Percentiles rank a stretch among this genome's conserved stretches.
These are phyloP conservation scores for Phalacrocorax brasilianus DNA, from an alignment of 2,113 vertebrate species.

Conservation along the genomic window DNA sequence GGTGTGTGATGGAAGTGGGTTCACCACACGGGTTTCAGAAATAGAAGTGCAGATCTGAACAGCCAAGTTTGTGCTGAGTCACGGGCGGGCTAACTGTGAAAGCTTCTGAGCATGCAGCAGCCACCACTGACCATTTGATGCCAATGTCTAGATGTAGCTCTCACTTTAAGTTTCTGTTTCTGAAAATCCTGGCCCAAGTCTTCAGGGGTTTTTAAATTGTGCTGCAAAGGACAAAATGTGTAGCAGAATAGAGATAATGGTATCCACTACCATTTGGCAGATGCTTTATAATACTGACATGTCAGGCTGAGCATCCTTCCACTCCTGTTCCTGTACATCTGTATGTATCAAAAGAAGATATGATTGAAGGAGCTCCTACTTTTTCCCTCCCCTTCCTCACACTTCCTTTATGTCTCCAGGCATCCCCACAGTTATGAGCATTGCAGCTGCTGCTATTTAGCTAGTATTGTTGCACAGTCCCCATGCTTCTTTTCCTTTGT, in stretches of 20 bases:
- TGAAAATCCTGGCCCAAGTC: background rate
- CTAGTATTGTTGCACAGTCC: background rate
- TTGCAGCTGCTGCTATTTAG: background rate
- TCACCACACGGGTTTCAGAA: background rate
- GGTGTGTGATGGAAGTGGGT: background rate
- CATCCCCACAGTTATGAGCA: background rate
- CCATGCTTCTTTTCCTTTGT: background rate
- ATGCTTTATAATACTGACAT: background rate
- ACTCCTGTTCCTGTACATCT: background rate
- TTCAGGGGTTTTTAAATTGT: background rate
- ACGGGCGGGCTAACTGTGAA: rapidly evolving
- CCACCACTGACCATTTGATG: background rate
- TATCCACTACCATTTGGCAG: background rate
- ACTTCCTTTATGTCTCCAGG: background rate
- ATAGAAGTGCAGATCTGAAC: background rate
- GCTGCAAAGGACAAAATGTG: background rate
- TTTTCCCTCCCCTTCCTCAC: background rate
- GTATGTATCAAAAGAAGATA: background rate
- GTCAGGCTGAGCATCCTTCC: background rate
- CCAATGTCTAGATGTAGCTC: background rate
- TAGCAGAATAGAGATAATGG: background rate
- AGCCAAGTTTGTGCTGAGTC: background rate
- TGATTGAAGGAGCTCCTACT: background rate
- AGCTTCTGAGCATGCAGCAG: background rate
- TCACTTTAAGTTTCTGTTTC: background rate